Evolutionary conservation across 2,888 invertebrate genomes (phyloP).

Genomic region (Parapristionchus giblindavisi): DNA sequence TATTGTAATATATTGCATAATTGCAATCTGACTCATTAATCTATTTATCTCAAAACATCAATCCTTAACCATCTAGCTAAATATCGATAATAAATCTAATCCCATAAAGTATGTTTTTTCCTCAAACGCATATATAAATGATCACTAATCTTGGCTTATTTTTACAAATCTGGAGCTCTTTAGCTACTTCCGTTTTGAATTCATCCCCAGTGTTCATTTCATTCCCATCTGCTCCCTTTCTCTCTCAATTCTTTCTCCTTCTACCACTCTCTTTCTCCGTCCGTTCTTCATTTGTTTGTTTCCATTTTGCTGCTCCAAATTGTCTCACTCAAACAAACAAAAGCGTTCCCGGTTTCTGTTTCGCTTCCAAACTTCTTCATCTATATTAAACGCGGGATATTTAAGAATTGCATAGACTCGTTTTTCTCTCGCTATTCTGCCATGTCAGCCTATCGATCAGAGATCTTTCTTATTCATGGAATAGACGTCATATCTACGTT

Average conservation of each 20-base stretch:
- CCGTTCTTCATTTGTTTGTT: slow-evolving; percentile 20
- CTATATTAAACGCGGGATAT: too few species aligned
- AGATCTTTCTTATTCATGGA: too few species aligned
- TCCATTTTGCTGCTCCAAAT: neutral
- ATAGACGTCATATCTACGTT: too few species aligned
- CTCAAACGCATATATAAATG: too few species aligned
- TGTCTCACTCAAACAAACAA: too few species aligned
- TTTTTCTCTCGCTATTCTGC: neutral
- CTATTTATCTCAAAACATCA: too few species aligned
- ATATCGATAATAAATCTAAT: neutral
- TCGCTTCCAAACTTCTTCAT: neutral
- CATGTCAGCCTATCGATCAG: neutral
- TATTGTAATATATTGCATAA: too few species aligned
- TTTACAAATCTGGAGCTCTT: neutral
- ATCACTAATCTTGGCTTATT: neutral
- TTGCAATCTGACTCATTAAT: too few species aligned
- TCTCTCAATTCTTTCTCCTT: neutral
- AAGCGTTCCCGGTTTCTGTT: too few species aligned
- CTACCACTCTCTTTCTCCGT: too few species aligned
- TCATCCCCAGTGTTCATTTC: neutral
- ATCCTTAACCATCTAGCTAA: neutral
- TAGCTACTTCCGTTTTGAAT: neutral
- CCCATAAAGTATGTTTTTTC: neutral
- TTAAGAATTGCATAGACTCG: too few species aligned
- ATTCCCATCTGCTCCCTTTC: neutral